phyloP scores from a whole-genome alignment of 2,113 vertebrate genomes.

The Myotis brandtii region DNA sequence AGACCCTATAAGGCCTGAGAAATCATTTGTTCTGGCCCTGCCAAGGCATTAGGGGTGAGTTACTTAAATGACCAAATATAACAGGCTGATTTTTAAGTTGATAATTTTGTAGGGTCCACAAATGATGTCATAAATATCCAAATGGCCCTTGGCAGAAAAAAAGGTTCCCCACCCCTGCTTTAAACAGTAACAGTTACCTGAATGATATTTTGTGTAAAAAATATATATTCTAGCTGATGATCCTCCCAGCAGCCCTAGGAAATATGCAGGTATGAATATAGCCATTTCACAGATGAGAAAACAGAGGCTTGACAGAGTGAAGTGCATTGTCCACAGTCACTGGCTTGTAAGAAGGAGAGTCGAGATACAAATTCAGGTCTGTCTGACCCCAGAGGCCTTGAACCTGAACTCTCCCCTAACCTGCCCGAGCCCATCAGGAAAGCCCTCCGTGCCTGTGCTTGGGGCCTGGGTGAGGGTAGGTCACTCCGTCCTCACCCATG shows the following conservation, averaged over 20 bases:
- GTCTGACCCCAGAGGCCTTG: accelerated
- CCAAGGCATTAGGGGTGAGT: too few relatives aligned
- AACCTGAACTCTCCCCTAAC: accelerated
- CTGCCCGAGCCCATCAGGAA: not conserved
- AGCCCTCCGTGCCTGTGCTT: not conserved
- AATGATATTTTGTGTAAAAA: not conserved
- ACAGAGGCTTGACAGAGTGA: not conserved
- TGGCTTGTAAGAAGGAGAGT: not conserved
- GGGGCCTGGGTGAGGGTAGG: not conserved
- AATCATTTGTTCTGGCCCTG: too few relatives aligned
- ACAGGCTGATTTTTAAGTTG: too few relatives aligned
- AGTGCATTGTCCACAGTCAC: accelerated
- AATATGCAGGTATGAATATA: not conserved
- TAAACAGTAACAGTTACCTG: not conserved
- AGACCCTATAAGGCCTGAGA: too few relatives aligned
- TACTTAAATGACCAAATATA: too few relatives aligned
- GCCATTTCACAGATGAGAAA: not conserved
- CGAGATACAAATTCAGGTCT: not conserved
- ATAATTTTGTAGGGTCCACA: too few relatives aligned
- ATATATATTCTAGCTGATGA: not conserved
- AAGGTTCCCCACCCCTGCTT: not conserved
- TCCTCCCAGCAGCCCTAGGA: not conserved
- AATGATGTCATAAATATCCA: too few relatives aligned
- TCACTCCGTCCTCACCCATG: not conserved
- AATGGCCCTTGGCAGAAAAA: too few relatives aligned